phyloP scores from a whole-genome alignment of 2,797 vertebrate genomes.

The Acipenser oxyrinchus region DNA sequence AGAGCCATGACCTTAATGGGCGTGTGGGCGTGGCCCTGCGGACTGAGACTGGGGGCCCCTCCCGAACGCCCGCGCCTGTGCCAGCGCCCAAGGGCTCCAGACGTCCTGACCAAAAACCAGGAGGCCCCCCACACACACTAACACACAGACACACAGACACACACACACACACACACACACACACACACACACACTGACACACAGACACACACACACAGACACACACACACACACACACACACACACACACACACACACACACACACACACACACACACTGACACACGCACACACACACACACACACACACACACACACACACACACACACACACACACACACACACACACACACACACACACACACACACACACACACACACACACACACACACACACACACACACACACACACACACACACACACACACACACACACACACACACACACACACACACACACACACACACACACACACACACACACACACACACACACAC shows the following conservation, averaged over 20 bases:
- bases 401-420: not conserved
- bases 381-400: not conserved
- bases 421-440: not conserved
- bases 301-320: not conserved
- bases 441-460: not conserved
- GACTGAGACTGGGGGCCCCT: conserved; percentile 76
- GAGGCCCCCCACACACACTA: conserved; percentile 42
- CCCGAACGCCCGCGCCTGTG: conserved; percentile 69
- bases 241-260: not conserved
- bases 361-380: not conserved
- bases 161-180: conserved; percentile 2
- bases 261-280: not conserved
- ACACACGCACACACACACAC: not conserved
- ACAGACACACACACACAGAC: not conserved
- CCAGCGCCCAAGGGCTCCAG: conserved; percentile 83
- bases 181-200: not conserved
- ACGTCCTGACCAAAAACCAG: conserved; percentile 78
- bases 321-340: not conserved
- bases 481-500: conserved; percentile 2
- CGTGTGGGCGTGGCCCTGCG: conserved; percentile 72
- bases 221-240: not conserved
- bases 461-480: not conserved
- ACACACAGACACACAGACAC: not conserved
- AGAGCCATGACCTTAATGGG: conserved; percentile 69
- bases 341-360: not conserved